Conservation (phyloP, 2,888 invertebrate genomes). For the Hesperia comma region DNA sequence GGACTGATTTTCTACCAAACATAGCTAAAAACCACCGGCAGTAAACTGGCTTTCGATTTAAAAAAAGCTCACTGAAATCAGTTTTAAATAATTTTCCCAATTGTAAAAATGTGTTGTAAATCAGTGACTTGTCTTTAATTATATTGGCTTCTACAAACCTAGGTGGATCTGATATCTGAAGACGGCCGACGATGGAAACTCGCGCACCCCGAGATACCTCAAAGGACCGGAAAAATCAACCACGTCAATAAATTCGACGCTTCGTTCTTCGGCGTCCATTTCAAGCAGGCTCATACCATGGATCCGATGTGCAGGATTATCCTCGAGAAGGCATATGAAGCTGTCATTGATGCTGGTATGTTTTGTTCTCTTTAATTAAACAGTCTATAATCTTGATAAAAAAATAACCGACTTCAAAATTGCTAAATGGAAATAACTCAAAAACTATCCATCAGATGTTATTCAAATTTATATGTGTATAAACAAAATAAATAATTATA, state of each 20-base stretch:
- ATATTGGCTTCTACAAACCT: conserved; percentile 36
- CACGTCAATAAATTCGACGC: conserved; percentile 90
- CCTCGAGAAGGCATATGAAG: conserved; percentile 91
- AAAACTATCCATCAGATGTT: too few relatives aligned
- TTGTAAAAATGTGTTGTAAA: too few relatives aligned
- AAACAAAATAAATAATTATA: too few relatives aligned
- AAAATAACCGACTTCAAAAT: too few relatives aligned
- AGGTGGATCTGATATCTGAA: conserved; percentile 92
- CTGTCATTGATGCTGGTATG: conserved; percentile 88
- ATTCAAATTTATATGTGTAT: too few relatives aligned
- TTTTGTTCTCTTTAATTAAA: background rate
- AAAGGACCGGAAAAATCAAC: conserved; percentile 88
- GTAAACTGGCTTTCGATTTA: too few relatives aligned
- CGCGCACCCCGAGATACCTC: conserved; percentile 89
- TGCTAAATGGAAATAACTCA: too few relatives aligned
- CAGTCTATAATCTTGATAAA: too few relatives aligned
- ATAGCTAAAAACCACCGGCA: too few relatives aligned
- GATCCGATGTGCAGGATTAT: conserved; percentile 91
- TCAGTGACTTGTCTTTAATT: background rate
- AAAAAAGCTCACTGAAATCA: too few relatives aligned
- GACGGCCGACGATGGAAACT: conserved; percentile 90
- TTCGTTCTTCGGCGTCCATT: conserved; percentile 89
- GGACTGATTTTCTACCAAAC: too few relatives aligned
- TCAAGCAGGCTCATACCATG: conserved; percentile 90
- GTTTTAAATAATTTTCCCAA: too few relatives aligned